A percentile compares a stretch with the other conserved stretches of the same genome.
Evolutionary conservation across 2,797 vertebrate species (phyloP).

Genomic region (Cheracebus regulus): DNA sequence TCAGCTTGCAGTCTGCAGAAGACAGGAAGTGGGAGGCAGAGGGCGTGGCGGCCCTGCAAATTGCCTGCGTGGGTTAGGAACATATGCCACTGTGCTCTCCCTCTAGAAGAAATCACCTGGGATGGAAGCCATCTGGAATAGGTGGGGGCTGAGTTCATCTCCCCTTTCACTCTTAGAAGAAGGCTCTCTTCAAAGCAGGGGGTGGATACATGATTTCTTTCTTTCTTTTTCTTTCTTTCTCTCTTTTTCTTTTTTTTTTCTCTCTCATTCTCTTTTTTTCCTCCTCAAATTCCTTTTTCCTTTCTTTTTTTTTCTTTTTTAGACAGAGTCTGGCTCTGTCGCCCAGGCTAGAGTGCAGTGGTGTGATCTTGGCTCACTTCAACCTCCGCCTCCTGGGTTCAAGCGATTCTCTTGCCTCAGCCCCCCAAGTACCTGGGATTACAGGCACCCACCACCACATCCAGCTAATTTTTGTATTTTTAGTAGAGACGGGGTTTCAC

Average conservation of each 20-base stretch:
- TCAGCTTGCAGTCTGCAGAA: not conserved
- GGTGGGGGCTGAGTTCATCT: not conserved
- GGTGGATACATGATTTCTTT: not conserved
- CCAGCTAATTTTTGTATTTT: too few species aligned
- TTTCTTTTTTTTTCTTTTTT: too few species aligned
- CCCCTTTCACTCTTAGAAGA: not conserved
- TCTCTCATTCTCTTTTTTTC: too few species aligned
- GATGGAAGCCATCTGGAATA: not conserved
- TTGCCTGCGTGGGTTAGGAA: not conserved
- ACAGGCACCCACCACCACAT: too few species aligned
- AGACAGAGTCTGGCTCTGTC: too few species aligned
- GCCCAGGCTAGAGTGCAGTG: too few species aligned
- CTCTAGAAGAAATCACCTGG: not conserved
- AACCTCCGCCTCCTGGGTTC: too few species aligned
- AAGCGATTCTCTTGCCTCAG: too few species aligned
- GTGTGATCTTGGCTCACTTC: too few species aligned
- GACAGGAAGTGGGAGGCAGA: not conserved
- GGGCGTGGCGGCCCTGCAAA: not conserved
- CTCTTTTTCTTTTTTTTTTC: accelerated
- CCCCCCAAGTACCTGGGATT: too few species aligned
- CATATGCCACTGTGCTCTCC: not conserved
- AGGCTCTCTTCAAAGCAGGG: not conserved
- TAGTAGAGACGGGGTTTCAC: too few species aligned
- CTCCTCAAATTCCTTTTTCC: too few species aligned
- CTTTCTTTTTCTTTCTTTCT: accelerated